Conservation (phyloP, 92 coral and sea anemone genomes). For the Epizoanthus fatuus region DNA sequence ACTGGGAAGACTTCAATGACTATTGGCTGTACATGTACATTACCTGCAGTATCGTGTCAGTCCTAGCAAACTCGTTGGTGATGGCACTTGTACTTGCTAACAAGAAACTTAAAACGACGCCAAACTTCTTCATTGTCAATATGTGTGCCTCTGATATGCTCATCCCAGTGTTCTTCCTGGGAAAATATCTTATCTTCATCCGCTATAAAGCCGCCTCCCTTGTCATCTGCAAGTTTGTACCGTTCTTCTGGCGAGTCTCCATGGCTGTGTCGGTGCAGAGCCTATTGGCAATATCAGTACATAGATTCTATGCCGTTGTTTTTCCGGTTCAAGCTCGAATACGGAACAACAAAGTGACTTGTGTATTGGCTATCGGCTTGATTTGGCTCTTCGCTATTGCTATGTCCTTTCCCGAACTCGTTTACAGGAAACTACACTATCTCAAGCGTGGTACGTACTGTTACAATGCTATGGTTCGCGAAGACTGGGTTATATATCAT, state of each 20-base stretch:
- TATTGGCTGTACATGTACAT: constrained; percentile 29
- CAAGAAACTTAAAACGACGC: constrained; percentile 4
- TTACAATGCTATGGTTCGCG: neutral
- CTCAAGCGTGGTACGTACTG: constrained; percentile 6
- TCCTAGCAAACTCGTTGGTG: constrained; percentile 17
- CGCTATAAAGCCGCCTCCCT: constrained; percentile 13
- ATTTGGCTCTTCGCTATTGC: constrained; percentile 31
- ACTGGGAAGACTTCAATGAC: constrained; percentile 18
- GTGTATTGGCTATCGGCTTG: constrained; percentile 4
- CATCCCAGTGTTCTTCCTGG: constrained; percentile 23
- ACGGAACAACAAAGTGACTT: neutral
- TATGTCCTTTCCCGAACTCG: constrained; percentile 10
- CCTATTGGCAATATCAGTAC: constrained; percentile 17
- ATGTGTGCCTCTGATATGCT: constrained; percentile 32
- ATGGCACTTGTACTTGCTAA: constrained; percentile 15
- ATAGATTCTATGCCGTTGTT: constrained; percentile 23
- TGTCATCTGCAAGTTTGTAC: constrained; percentile 32
- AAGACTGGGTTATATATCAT: constrained; percentile 28
- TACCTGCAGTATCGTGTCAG: constrained; percentile 14
- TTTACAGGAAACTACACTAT: constrained; percentile 9
- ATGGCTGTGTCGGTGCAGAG: constrained; percentile 42
- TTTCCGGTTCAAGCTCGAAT: constrained; percentile 20
- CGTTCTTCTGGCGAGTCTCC: constrained; percentile 17
- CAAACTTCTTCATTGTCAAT: constrained; percentile 28
- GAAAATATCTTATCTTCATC: constrained; percentile 16